Evolutionary conservation across 2,888 invertebrate species (phyloP), one percentile per base, ranked within the genome.

Genomic region (Heteromurus nitidus): DNA sequence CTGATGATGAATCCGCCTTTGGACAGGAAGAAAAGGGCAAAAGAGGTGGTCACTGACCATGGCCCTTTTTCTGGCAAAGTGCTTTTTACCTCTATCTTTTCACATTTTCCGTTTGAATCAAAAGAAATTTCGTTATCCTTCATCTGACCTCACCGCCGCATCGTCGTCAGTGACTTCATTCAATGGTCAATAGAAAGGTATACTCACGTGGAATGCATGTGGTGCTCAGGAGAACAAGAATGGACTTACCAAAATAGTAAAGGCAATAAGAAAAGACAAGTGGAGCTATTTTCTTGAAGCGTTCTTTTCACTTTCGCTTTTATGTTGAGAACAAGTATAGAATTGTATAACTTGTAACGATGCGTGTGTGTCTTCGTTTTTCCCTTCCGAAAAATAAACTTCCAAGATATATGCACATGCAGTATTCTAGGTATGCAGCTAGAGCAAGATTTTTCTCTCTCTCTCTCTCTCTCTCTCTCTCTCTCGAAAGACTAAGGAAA

Each of bases 81-180:
- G 18, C 2, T 22, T 65, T 65, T 44, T 62, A 7, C 36, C 3
- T 36, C 68, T 68, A 50, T 68, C 44, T 22, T 65, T 50, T 30
- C 28, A 44, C 22, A 16, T 20, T 65, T 36, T n/a, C 20, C 9
- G 7, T 2, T 18, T 30, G 68, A 50, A 50, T 50, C 68, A 50
- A 68, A 47, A 68, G 11, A 11, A 28, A 28, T 50, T 68, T 28
- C 18, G 1, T 18, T 22, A 3, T 50, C 30, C 20, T 50, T 50
- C 50, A 7, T 16, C 47, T 67, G 26, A 16, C 24, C 28, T 67
- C 5, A 36, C 36, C 13, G 7, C 36, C 5, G 13, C 13, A 36
- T 5, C 13, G 36, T 5, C 13, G 13, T 36, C 24, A 24, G 47
- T 18, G 44, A 30, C 24, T 67, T 30, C n/a, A 26, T 47, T 47